Evolutionary conservation across 2,113 vertebrate genomes (phyloP).

Genomic region (Garra rufa): DNA sequence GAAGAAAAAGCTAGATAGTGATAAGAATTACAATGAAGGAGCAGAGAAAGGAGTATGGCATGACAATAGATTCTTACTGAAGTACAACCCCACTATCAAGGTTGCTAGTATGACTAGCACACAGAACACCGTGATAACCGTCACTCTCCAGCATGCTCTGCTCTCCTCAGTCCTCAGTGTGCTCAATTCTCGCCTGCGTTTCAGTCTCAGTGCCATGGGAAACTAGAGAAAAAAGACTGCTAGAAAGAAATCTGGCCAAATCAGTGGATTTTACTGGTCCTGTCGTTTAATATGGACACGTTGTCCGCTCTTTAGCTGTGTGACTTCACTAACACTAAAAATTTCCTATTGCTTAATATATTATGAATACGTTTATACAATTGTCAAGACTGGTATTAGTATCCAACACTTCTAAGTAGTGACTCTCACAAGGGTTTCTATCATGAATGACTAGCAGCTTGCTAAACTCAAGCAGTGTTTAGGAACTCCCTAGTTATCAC

Average conservation of each 20-base stretch:
- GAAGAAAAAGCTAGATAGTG: too few relatives aligned
- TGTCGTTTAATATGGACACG: background rate
- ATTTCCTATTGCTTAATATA: background rate
- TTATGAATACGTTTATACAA: background rate
- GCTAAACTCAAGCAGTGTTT: background rate
- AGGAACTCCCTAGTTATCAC: background rate
- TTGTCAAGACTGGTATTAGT: background rate
- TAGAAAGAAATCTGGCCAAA: background rate
- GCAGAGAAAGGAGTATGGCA: background rate
- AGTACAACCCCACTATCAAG: slow-evolving; percentile 48
- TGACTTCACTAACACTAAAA: background rate
- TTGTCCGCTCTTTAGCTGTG: background rate
- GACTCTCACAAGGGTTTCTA: background rate
- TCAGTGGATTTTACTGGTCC: background rate
- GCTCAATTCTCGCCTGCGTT: slow-evolving; percentile 40
- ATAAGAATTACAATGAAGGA: background rate
- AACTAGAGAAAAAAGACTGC: background rate
- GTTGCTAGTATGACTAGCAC: slow-evolving; percentile 28
- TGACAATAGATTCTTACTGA: slow-evolving; percentile 46
- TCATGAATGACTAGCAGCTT: background rate
- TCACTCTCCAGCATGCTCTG: slow-evolving; percentile 18
- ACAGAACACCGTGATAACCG: slow-evolving; percentile 35
- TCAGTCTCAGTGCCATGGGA: slow-evolving; percentile 43
- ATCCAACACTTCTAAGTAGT: background rate
- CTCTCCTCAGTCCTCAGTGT: slow-evolving; percentile 26